These are phyloP conservation scores for Apogon talboti DNA, from an alignment of 2,797 vertebrate species.

Conservation along the genomic window DNA sequence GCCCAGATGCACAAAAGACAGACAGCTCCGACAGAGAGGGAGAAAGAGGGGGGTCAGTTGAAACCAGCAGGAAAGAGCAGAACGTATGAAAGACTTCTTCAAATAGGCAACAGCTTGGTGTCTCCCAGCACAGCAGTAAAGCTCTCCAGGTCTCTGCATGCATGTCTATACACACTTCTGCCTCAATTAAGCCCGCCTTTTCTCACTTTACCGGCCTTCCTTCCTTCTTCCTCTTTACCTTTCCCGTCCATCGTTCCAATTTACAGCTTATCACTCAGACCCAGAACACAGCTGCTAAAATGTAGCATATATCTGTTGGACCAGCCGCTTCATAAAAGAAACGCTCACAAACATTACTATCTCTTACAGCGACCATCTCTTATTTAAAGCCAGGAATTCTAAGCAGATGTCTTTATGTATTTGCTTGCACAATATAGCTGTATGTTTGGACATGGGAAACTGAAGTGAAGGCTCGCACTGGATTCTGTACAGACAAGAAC, in stretches of 20 bases:
- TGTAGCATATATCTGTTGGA: slow-evolving; percentile 1
- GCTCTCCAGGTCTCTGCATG: slow-evolving; percentile 51
- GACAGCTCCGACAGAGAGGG: slow-evolving; percentile 60
- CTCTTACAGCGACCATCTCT: slow-evolving; percentile 31
- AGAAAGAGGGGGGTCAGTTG: slow-evolving; percentile 53
- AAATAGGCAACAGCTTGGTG: slow-evolving; percentile 49
- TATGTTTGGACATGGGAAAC: slow-evolving; percentile 60
- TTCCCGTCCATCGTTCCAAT: slow-evolving; percentile 5
- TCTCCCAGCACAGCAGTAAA: slow-evolving; percentile 66
- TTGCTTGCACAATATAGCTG: slow-evolving; percentile 45
- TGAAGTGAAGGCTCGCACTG: slow-evolving; percentile 48
- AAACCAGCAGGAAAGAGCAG: slow-evolving; percentile 68
- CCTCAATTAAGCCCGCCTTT: slow-evolving; percentile 50
- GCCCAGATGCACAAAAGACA: slow-evolving; percentile 61
- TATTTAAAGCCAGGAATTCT: slow-evolving; percentile 51
- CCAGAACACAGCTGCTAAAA: slow-evolving; percentile 9
- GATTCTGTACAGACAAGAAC: slow-evolving; percentile 55
- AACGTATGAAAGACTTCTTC: slow-evolving; percentile 73
- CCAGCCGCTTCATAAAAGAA: slow-evolving; percentile 8
- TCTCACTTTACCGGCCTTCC: slow-evolving; percentile 43
- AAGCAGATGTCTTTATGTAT: slow-evolving; percentile 52
- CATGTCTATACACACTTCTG: slow-evolving; percentile 52
- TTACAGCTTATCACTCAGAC: slow-evolving; percentile 23
- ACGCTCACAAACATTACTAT: slow-evolving; percentile 38
- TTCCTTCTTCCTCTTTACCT: slow-evolving; percentile 33